Conservation (phyloP, 2,113 vertebrate genomes). For the Puntigrus tetrazona region DNA sequence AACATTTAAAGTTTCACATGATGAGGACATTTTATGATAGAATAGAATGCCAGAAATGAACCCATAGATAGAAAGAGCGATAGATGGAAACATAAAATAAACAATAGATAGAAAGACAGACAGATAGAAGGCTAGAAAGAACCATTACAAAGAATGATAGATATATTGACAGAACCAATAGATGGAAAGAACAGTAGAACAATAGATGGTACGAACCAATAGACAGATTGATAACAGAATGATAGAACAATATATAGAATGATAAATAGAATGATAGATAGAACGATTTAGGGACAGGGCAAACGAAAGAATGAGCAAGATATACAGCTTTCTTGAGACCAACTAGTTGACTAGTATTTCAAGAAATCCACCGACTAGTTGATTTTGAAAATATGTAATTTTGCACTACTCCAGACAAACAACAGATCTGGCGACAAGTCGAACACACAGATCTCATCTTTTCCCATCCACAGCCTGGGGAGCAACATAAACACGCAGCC, state of each 20-base stretch:
- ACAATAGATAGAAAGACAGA: neutral
- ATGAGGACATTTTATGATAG: neutral
- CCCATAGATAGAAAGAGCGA: neutral
- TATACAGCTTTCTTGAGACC: neutral
- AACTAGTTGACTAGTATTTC: neutral
- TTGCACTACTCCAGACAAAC: conserved; percentile 10
- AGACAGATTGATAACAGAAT: too few relatives aligned
- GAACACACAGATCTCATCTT: conserved; percentile 12
- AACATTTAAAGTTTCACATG: neutral
- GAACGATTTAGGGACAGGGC: neutral
- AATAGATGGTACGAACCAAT: too few relatives aligned
- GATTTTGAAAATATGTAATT: neutral
- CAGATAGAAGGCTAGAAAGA: neutral
- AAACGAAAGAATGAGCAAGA: neutral
- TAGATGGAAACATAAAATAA: too few relatives aligned
- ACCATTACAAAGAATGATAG: neutral
- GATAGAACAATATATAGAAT: too few relatives aligned
- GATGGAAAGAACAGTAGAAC: too few relatives aligned
- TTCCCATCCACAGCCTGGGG: conserved; percentile 34
- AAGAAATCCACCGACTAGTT: neutral
- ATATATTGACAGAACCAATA: too few relatives aligned
- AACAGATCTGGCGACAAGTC: conserved; percentile 8
- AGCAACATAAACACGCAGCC: conserved; percentile 55
- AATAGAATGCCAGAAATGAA: too few relatives aligned
- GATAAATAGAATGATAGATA: neutral